Conservation (phyloP, 2,797 vertebrate genomes). For the Scyliorhinus canicula region DNA sequence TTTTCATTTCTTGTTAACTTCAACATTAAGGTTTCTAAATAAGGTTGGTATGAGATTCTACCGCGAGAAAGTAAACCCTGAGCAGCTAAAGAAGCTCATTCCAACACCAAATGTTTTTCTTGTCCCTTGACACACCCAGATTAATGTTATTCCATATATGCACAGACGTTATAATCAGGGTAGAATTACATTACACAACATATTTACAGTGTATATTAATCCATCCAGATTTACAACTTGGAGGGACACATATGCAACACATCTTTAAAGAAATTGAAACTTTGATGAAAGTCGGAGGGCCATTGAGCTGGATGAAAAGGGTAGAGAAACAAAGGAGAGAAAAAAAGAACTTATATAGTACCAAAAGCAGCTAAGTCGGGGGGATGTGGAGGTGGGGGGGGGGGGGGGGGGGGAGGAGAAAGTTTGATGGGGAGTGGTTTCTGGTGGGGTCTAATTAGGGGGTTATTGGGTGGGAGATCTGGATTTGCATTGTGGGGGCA, state of each 20-base stretch:
- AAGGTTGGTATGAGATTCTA: background rate
- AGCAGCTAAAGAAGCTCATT: background rate
- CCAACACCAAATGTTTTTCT: background rate
- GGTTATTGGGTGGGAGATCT: no score
- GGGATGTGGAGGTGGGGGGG: no score
- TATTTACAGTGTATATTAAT: background rate
- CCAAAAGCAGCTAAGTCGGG: no score
- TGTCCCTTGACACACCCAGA: background rate
- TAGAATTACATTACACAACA: background rate
- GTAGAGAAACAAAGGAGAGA: background rate
- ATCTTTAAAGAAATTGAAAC: background rate
- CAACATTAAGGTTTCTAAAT: background rate
- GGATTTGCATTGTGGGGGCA: no score
- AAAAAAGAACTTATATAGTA: background rate
- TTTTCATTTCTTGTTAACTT: no score
- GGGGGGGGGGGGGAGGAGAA: no score
- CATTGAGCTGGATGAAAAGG: background rate
- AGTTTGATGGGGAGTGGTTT: no score
- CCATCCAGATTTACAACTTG: background rate
- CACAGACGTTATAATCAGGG: background rate
- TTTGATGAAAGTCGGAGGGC: background rate
- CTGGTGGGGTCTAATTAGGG: no score
- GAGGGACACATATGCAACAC: background rate
- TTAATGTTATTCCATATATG: no score
- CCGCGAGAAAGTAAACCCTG: background rate